phyloP scores from a whole-genome alignment of 1,140 invertebrate genomes.

The Drosophila punjabiensis region DNA sequence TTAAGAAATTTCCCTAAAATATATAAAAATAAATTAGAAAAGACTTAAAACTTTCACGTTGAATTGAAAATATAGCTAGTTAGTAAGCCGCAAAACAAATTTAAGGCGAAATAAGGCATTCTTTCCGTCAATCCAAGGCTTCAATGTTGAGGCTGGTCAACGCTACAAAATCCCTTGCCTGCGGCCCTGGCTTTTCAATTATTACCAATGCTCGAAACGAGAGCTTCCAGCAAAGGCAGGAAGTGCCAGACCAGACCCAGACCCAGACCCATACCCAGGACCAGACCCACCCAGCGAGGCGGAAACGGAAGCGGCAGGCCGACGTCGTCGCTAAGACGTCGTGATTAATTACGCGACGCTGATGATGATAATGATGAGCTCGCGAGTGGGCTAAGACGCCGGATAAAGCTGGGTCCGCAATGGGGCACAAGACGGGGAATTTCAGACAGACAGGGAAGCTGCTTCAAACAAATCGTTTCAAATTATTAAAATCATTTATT shows the following conservation, averaged over 20 bases:
- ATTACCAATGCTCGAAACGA: constrained; percentile 36
- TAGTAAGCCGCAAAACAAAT: constrained; percentile 30
- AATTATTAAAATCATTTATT: constrained; percentile 84
- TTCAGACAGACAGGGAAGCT: constrained; percentile 16
- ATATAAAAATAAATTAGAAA: background rate
- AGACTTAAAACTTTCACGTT: background rate
- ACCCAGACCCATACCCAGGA: constrained; percentile 4
- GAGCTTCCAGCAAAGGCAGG: constrained; percentile 27
- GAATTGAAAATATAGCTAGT: background rate
- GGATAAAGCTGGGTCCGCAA: constrained; percentile 14
- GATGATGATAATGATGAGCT: constrained; percentile 73
- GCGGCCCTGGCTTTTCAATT: constrained; percentile 55
- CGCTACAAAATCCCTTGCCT: constrained; percentile 6
- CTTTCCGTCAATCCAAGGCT: background rate
- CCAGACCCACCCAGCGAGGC: constrained; percentile 40
- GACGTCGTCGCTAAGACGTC: constrained; percentile 67
- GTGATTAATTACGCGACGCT: constrained; percentile 75
- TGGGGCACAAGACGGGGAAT: background rate
- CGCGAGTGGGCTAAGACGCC: constrained; percentile 32
- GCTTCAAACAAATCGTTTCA: constrained; percentile 78
- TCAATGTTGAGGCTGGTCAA: constrained; percentile 24
- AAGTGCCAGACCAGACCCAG: constrained; percentile 42
- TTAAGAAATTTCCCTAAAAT: background rate
- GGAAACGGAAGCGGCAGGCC: constrained; percentile 69
- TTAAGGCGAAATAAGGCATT: constrained; percentile 8